Base-by-base conservation (phyloP, 2,888 invertebrate genomes). In the Thalpophila matura region DNA sequence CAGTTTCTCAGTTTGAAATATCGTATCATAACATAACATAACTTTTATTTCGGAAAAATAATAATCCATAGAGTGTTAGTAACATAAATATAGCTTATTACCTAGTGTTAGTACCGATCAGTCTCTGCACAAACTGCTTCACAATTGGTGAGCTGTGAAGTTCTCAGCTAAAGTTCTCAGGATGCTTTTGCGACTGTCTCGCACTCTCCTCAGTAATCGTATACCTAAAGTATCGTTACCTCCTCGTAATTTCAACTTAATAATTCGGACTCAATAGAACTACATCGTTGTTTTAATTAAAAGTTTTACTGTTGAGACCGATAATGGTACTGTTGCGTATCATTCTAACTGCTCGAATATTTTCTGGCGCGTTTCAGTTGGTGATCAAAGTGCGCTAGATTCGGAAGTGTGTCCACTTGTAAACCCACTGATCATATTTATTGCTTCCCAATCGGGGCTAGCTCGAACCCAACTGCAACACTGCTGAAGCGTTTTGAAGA, bases 241-340 rank as follows among this genome's bases (percentile, higher is more conserved):
- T 37, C 5, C 14, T 46, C 33, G 43, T 53, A 43, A 76, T 59
- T 56, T 45, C 47, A 59, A 59, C 56, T 63, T 55, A 12, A 55
- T 54, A 38, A 37, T 42, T 45, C 20, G 45, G 37, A 53, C 12
- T 54, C 53, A 59, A 62, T 67, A 62, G 64, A 76, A 75, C 76
- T 75, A 62, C 72, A 74, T 63, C 70, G 55, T 55, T 56, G 54
- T 66, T 79, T 80, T 74, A 80, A 81, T 79, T 84, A 76, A 78
- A 79, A 83, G 66, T 82, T 84, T 59, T 46, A 31, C 68, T 78
- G 64, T 81, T 70, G 50, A 56, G 24, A 12, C 6, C 20, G 16
- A 9, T 43, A 33, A 20, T 4, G 20, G 7, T 37, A 35, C 27
- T 29, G 24, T 43, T 24, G 14, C 3, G 24, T 35, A 33, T 46